These are phyloP conservation scores for Trachelipus rathkii DNA, from an alignment of 1,140 invertebrate species.

Conservation along the genomic window DNA sequence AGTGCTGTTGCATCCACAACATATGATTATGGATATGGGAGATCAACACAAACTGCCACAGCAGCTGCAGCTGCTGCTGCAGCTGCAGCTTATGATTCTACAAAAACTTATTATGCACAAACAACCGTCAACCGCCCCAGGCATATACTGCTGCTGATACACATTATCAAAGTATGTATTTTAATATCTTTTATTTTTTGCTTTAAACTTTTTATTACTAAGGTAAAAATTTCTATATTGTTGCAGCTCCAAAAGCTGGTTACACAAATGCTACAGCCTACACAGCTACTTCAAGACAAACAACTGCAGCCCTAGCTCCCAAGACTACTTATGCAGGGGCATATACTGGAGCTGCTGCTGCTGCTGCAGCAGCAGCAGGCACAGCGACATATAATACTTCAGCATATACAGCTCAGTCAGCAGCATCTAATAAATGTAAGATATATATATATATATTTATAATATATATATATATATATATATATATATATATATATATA, in stretches of 20 bases:
- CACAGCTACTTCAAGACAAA: constrained; percentile 59
- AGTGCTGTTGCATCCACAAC: constrained; percentile 55
- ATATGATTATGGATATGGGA: constrained; percentile 66
- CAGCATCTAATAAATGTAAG: constrained; percentile 49
- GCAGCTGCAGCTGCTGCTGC: constrained; percentile 61
- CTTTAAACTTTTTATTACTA: too few relatives aligned
- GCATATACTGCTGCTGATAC: constrained; percentile 63
- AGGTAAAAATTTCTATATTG: too few relatives aligned
- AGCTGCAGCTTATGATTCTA: constrained; percentile 52
- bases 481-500: too few relatives aligned
- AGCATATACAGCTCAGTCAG: constrained; percentile 53
- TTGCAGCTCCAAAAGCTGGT: constrained; percentile 59
- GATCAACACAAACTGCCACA: constrained; percentile 58
- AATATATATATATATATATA: too few relatives aligned
- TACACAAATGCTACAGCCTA: constrained; percentile 59
- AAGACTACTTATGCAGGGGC: constrained; percentile 41
- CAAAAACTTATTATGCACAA: constrained; percentile 44
- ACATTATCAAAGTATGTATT: constrained; percentile 60
- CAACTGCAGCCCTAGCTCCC: constrained; percentile 52
- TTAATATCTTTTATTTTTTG: background rate
- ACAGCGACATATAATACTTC: constrained; percentile 47
- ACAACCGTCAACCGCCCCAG: constrained; percentile 41
- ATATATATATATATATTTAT: too few relatives aligned
- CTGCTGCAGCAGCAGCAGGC: constrained; percentile 28
- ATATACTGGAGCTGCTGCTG: constrained; percentile 40